Conservation (phyloP, 2,113 vertebrate genomes). For the Regulus satrapa region DNA sequence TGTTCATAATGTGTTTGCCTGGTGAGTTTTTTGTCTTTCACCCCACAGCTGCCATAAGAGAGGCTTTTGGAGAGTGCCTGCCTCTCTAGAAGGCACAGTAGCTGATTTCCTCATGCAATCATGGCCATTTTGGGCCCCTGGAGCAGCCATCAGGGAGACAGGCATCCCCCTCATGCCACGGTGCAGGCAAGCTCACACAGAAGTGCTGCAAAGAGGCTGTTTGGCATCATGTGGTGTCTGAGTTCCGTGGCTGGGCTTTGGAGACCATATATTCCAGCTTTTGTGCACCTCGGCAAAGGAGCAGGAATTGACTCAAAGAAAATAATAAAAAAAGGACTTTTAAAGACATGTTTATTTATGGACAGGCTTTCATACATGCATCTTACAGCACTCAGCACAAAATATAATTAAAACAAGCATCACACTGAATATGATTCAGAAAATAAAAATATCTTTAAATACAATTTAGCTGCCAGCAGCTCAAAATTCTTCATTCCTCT, state of each 20-base stretch:
- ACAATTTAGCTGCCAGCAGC: conserved; percentile 26
- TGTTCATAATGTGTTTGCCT: not conserved
- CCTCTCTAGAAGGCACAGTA: not conserved
- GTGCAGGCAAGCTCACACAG: not conserved
- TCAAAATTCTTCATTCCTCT: conserved; percentile 5
- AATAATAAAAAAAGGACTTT: conserved; percentile 15
- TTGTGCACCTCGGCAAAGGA: not conserved
- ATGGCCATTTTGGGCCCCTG: rapidly evolving
- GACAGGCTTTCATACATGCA: conserved; percentile 16
- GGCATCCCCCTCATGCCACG: rapidly evolving
- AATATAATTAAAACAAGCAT: conserved; percentile 53
- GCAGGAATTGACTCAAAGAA: not conserved
- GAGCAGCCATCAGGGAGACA: rapidly evolving
- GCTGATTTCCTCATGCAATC: not conserved
- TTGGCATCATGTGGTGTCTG: not conserved
- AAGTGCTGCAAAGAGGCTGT: not conserved
- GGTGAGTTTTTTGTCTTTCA: not conserved
- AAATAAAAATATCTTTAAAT: conserved; percentile 51
- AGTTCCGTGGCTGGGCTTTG: not conserved
- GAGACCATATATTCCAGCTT: not conserved
- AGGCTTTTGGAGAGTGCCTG: not conserved
- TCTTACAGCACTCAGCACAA: not conserved
- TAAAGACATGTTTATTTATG: conserved; percentile 32
- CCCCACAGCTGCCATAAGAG: not conserved
- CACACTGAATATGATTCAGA: conserved; percentile 42